Conservation (phyloP, 92 coral and sea anemone genomes). For the Porites rus region DNA sequence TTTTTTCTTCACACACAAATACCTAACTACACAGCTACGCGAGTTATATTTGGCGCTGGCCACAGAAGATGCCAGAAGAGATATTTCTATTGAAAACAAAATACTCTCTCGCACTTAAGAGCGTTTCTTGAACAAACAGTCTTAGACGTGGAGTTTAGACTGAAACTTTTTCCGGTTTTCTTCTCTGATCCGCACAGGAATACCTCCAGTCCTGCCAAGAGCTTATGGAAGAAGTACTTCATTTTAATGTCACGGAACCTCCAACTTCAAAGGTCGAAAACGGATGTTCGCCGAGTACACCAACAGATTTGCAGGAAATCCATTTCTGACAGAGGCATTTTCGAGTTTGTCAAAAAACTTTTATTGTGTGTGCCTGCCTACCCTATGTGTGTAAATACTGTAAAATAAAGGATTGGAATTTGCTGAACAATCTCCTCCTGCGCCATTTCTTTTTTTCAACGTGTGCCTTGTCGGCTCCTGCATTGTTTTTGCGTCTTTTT, state of each 20-base stretch:
- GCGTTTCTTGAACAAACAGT: slow-evolving; percentile 7
- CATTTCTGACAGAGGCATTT: slow-evolving; percentile 80
- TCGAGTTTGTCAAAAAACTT: slow-evolving; percentile 31
- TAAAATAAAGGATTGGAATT: slow-evolving; percentile 59
- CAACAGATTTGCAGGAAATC: slow-evolving; percentile 97
- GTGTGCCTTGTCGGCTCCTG: slow-evolving; percentile 16
- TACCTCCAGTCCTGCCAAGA: slow-evolving; percentile 95
- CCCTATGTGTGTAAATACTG: slow-evolving; percentile 63
- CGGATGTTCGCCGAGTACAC: slow-evolving; percentile 87
- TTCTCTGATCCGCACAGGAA: slow-evolving; percentile 65
- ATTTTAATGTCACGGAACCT: slow-evolving; percentile 79
- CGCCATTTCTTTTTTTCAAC: background rate
- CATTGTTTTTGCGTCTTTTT: slow-evolving; percentile 15
- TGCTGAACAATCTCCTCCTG: background rate
- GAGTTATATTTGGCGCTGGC: background rate
- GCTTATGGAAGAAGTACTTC: slow-evolving; percentile 93
- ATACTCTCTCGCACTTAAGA: slow-evolving; percentile 24
- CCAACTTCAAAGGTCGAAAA: slow-evolving; percentile 60
- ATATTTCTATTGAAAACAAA: slow-evolving; percentile 24
- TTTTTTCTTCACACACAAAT: background rate
- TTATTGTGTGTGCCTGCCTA: slow-evolving; percentile 64
- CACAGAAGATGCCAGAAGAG: background rate
- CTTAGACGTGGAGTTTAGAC: slow-evolving; percentile 1
- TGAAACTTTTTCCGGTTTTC: background rate
- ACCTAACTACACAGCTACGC: too few species aligned